Percentiles rank a stretch among this genome's conserved stretches.
phyloP scores from a whole-genome alignment of 2,888 invertebrate genomes.

The Heliconius ismenius region DNA sequence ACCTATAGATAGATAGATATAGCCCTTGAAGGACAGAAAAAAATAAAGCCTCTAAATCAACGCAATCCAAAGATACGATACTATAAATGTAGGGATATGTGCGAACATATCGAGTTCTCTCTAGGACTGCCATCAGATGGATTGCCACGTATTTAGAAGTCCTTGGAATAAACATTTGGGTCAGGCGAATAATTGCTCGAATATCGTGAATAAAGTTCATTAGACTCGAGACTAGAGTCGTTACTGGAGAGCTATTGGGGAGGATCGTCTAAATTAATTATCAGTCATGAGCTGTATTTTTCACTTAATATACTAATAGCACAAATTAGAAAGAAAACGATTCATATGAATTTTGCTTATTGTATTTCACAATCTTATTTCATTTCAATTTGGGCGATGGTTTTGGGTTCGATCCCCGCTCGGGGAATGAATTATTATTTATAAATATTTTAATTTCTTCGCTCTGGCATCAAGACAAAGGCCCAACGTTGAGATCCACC shows the following conservation, averaged over 20 bases:
- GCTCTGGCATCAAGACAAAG: too few species aligned
- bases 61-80: too few species aligned
- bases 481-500: too few species aligned
- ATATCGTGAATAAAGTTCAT: slow-evolving; percentile 24
- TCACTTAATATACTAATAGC: neutral
- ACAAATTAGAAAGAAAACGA: neutral
- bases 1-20: too few species aligned
- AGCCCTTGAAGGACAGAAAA: too few species aligned
- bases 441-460: too few species aligned
- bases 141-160: slow-evolving; percentile 8
- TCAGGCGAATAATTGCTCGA: slow-evolving; percentile 14
- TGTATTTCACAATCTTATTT: neutral
- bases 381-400: too few species aligned
- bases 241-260: slow-evolving; percentile 11
- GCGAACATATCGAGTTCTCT: neutral
- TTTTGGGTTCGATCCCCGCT: too few species aligned
- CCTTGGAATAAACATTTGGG: slow-evolving; percentile 19
- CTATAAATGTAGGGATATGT: neutral
- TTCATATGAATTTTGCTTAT: neutral
- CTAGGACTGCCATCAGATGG: neutral
- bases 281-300: neutral
- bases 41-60: too few species aligned
- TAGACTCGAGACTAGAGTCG: slow-evolving; percentile 3
- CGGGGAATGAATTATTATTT: too few species aligned
- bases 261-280: slow-evolving; percentile 21